Base-by-base conservation (phyloP, 2,113 vertebrate genomes). In the Tetrao urogallus region DNA sequence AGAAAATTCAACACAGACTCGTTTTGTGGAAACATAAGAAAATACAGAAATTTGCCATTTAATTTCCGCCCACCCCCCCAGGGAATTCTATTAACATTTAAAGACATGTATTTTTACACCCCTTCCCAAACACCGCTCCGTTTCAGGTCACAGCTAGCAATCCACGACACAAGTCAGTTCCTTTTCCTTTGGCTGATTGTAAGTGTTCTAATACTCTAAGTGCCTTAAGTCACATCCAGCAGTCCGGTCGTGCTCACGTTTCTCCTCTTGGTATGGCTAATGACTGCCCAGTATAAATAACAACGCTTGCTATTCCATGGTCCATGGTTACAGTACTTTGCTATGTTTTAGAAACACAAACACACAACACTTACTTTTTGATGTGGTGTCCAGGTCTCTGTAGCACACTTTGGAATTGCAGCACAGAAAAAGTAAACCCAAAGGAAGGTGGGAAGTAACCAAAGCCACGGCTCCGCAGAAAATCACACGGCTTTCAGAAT, bases 341-440 rank as follows among this genome's bases (percentile, higher is more conserved):
- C 79, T 87, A 84, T 2, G 1, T 63, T 96, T 88, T 30, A 69
- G 79, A 82, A 94, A 88, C 56, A 74, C 85, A 86, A 92, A 89
- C 72, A 94, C 84, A 86, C 79, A 93, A 72, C 86, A 90, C 92
- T 94, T 93, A 95, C 94, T 94, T 95, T 88, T 69, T 0, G 24
- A 83, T 76, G 94, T 54, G 78, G 80, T 54, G 57, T 93, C 93
- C 94, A 73, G 90, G 80, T 95, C 86, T 94, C 91, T 86, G 86
- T 32, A 91, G 90, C 88, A 86, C 61, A n/a, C n/a, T 94, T 94
- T 77, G 87, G 91, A 91, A 88, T 43, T 69, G 91, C 88, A 96
- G 86, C 88, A 86, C 27, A 7, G 85, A 83, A 93, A 90, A 90
- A 3, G 67, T 57, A 89, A 92, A 88, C 48, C 89, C 89, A 86